Base-by-base conservation (phyloP, 1,140 invertebrate genomes). In the Papilio aristodemus region DNA sequence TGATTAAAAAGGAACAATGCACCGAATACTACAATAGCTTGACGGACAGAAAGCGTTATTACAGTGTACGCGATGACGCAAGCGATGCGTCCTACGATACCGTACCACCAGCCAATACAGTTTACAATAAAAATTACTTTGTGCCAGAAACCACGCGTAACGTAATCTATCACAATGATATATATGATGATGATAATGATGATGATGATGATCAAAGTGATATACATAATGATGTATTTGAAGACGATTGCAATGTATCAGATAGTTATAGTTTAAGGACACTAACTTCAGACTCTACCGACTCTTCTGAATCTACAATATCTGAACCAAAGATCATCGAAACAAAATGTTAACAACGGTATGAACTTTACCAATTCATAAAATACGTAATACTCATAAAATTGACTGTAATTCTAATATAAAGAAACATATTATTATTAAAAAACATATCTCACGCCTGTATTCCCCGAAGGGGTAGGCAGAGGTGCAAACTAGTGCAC, bases 1-100 rank as follows among this genome's bases (percentile, higher is more conserved):
- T 94, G 32, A 81, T 92, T 6, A 89, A 78, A 67, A 90, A 86
- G 67, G 74, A 87, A 43, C 67, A 83, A 1, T 79, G 83, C 58
- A 63, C 67, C 4, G 67, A 78, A 25, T 72, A 54, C 41, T 67
- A 69, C 50, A 36, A 39, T 14, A 46, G 39, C 7, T 14, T 66
- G 43, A 7, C 39, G 5, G 25, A 46, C 13, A 66, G 63, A 17
- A 66, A 66, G 25, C 63, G 63, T 50, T 66, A 66, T 66, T 66
- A 66, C 43, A 66, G 63, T n/a, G 43, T 66, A 11, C 63, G 63
- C n/a, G 63, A 66, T 46, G 63, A 66, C 14, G 4, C 22, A 25
- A 66, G 63, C 10, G 63, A 66, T n/a, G 41, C 50, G 41, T 66
- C 63, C 8, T 66, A 36, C 43, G 63, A 66, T 50, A 50, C 39